Evolutionary conservation across 1,140 invertebrate species (phyloP).

Genomic region (Pseudomyrmex flavicornis): DNA sequence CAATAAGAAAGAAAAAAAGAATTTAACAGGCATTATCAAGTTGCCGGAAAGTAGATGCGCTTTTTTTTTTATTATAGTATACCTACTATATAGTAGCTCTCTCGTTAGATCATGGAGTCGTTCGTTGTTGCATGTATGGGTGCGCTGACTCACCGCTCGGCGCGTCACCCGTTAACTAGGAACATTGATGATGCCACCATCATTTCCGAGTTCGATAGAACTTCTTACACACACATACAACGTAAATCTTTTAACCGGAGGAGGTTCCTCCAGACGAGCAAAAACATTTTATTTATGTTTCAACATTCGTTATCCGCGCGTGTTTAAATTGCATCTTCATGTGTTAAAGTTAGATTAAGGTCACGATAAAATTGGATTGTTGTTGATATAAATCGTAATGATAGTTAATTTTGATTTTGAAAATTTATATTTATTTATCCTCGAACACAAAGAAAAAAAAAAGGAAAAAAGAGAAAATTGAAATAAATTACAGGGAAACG

Average conservation of each 20-base stretch:
- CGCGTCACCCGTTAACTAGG: slow-evolving; percentile 54
- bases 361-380: not conserved
- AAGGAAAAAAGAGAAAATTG: not conserved
- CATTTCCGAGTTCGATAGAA: slow-evolving; percentile 43
- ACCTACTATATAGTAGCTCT: not conserved
- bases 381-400: not conserved
- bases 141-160: slow-evolving; percentile 52
- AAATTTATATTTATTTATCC: not conserved
- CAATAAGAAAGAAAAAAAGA: not conserved
- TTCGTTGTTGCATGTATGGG: slow-evolving; percentile 26
- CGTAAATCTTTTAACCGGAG: slow-evolving; percentile 24
- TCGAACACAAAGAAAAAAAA: not conserved
- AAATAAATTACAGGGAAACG: not conserved
- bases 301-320: too few relatives aligned
- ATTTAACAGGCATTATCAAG: slow-evolving; percentile 6
- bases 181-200: slow-evolving; percentile 44
- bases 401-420: not conserved
- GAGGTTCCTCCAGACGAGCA: not conserved
- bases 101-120: slow-evolving; percentile 1
- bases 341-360: not conserved
- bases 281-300: not conserved
- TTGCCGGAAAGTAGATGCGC: slow-evolving; percentile 31
- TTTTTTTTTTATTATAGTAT: not conserved
- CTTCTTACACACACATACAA: not conserved
- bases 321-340: not conserved